Conservation (phyloP, 2,113 vertebrate genomes). For the Aphelocoma coerulescens region DNA sequence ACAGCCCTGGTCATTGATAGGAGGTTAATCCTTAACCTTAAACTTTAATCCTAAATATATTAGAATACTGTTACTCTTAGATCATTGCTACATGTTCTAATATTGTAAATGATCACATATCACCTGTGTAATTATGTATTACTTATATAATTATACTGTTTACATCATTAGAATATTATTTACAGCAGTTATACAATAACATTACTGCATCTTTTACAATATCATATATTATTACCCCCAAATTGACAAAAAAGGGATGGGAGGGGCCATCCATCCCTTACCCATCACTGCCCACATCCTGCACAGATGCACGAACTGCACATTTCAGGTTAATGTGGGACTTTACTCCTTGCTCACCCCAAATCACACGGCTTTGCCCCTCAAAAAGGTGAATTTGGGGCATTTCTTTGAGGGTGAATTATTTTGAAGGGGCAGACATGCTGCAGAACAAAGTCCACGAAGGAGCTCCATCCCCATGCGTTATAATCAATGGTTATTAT, state of each 20-base stretch:
- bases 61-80: not conserved
- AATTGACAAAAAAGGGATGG: not conserved
- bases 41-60: not conserved
- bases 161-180: not conserved
- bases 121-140: not conserved
- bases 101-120: not conserved
- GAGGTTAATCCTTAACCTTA: not conserved
- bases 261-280: rapidly evolving
- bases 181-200: not conserved
- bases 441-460: rapidly evolving
- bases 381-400: not conserved
- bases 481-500: not conserved
- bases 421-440: not conserved
- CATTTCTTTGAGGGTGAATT: rapidly evolving
- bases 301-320: rapidly evolving
- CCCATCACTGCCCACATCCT: not conserved
- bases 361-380: rapidly evolving
- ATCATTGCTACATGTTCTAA: not conserved
- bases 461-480: rapidly evolving
- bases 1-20: rapidly evolving
- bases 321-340: not conserved
- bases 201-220: not conserved
- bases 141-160: not conserved
- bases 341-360: not conserved
- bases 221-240: not conserved